A percentile compares a stretch with the other conserved stretches of the same genome.
These are phyloP conservation scores for Drosophila gaucha DNA, from an alignment of 2,888 invertebrate genomes.

Conservation along the genomic window DNA sequence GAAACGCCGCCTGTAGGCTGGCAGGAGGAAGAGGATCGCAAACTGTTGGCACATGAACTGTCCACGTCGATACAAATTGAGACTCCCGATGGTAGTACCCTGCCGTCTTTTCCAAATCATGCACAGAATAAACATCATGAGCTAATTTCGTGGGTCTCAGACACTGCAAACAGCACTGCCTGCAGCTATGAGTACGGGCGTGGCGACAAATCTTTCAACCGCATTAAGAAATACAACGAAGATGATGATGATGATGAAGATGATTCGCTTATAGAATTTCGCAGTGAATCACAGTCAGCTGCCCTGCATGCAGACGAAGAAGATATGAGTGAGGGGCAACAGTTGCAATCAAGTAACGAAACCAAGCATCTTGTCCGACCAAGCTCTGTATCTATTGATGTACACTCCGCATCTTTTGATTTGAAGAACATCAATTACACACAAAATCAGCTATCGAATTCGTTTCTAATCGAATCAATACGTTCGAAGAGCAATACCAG, in stretches of 20 bases:
- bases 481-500: constrained; percentile 67
- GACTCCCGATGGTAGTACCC: constrained; percentile 81
- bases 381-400: constrained; percentile 77
- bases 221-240: constrained; percentile 30
- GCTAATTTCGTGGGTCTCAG: constrained; percentile 78
- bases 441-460: constrained; percentile 81
- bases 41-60: constrained; percentile 81
- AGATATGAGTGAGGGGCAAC: constrained; percentile 12
- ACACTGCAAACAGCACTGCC: constrained; percentile 71
- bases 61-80: constrained; percentile 84
- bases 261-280: constrained; percentile 83
- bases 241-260: constrained; percentile 70
- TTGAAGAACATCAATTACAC: constrained; percentile 77
- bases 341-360: constrained; percentile 3
- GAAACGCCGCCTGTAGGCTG: constrained; percentile 95
- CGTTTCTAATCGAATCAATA: constrained; percentile 84
- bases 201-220: constrained; percentile 33
- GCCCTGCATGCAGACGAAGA: constrained; percentile 57
- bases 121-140: constrained; percentile 66
- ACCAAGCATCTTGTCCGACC: constrained; percentile 21
- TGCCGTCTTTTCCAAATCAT: constrained; percentile 66
- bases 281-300: constrained; percentile 81
- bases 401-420: constrained; percentile 78
- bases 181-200: constrained; percentile 58
- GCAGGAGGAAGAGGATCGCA: constrained; percentile 92